Conservation (phyloP, 2,113 vertebrate genomes). For the Sterna hirundo region DNA sequence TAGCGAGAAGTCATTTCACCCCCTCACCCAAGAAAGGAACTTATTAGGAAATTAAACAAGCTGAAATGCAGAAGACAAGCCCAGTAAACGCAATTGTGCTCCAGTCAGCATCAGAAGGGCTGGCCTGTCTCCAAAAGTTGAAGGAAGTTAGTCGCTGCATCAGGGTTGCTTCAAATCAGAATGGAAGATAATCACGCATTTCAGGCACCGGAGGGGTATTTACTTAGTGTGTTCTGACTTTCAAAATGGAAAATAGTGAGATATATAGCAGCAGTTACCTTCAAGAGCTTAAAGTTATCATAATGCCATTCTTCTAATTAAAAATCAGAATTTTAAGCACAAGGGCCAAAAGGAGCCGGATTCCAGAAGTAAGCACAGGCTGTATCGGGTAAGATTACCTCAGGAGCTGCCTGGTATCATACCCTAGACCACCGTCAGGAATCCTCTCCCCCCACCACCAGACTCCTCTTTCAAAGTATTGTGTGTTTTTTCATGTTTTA, state of each 20-base stretch:
- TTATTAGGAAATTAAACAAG: slow-evolving; percentile 45
- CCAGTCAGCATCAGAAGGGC: background rate
- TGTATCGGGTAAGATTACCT: background rate
- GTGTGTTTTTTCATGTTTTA: background rate
- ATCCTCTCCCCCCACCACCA: background rate
- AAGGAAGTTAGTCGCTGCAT: background rate
- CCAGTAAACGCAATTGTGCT: background rate
- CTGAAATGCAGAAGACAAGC: background rate
- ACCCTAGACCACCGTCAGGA: background rate
- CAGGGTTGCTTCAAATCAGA: background rate
- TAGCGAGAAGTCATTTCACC: background rate
- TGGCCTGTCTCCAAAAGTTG: slow-evolving; percentile 8
- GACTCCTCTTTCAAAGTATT: background rate
- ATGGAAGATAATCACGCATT: slow-evolving; percentile 9
- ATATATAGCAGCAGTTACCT: background rate
- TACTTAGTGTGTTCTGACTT: slow-evolving; percentile 24
- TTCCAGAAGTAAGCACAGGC: background rate
- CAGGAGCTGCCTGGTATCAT: background rate
- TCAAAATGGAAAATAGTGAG: background rate
- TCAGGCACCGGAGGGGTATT: slow-evolving; percentile 16
- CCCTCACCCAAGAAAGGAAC: background rate
- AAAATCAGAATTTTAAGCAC: background rate
- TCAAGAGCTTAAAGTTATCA: background rate
- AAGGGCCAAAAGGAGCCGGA: background rate
- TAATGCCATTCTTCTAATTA: background rate